Conservation (phyloP, 2,113 vertebrate species). For the Thalassoma bifasciatum region DNA sequence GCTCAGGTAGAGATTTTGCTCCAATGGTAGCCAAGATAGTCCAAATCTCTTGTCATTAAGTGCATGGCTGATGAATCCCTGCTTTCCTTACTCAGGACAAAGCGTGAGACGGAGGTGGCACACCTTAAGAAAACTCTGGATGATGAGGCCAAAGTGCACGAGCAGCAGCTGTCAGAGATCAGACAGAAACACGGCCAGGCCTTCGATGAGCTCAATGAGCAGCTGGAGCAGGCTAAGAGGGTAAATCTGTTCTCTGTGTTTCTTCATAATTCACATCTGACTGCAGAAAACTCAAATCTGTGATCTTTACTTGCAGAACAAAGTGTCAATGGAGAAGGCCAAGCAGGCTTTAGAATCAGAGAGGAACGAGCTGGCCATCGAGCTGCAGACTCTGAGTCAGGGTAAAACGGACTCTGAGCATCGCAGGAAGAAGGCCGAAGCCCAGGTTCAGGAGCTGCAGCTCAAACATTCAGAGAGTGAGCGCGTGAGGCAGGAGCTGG, state of each 20-base stretch:
- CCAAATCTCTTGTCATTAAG: neutral
- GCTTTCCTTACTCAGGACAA: slow-evolving; percentile 82
- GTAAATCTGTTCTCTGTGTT: slow-evolving; percentile 68
- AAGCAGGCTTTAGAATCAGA: slow-evolving; percentile 95
- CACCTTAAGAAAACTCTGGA: slow-evolving; percentile 94
- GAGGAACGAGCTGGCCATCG: slow-evolving; percentile 91
- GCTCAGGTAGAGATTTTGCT: slow-evolving; percentile 85
- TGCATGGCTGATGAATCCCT: neutral
- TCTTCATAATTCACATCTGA: neutral
- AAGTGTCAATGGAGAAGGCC: slow-evolving; percentile 94
- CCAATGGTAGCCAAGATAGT: no score
- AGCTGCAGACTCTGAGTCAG: slow-evolving; percentile 92
- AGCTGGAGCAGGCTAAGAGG: slow-evolving; percentile 96
- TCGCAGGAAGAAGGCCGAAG: slow-evolving; percentile 93
- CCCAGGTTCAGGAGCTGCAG: slow-evolving; percentile 92
- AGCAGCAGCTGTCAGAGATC: slow-evolving; percentile 92
- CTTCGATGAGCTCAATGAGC: slow-evolving; percentile 95
- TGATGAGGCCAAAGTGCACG: slow-evolving; percentile 91
- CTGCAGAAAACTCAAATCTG: neutral
- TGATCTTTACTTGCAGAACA: slow-evolving; percentile 83
- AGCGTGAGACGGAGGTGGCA: slow-evolving; percentile 94
- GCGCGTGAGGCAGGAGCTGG: slow-evolving; percentile 86
- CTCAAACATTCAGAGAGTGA: slow-evolving; percentile 91
- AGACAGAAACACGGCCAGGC: slow-evolving; percentile 95
- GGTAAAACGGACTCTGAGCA: slow-evolving; percentile 93